Conservation (phyloP, 2,797 vertebrate genomes). For the Nasua narica region DNA sequence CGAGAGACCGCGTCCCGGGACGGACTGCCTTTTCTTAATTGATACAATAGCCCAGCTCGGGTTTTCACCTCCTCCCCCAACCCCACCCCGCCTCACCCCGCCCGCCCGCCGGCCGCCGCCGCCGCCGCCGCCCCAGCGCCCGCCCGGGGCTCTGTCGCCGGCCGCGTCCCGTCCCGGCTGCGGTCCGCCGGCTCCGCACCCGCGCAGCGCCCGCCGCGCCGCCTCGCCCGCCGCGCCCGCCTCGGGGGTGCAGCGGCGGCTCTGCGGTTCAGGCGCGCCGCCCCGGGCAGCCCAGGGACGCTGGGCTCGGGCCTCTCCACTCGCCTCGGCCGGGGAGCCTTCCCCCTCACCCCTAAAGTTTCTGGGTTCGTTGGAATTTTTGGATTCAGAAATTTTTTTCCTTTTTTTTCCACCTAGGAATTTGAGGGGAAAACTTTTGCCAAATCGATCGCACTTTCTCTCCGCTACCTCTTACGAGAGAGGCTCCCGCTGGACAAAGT, state of each 20-base stretch:
- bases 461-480: slow-evolving; percentile 56
- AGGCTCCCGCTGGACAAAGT: slow-evolving; percentile 63
- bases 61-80: slow-evolving; percentile 70
- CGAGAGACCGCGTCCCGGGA: slow-evolving; percentile 71
- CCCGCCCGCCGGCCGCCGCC: slow-evolving; percentile 46
- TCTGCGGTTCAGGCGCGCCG: neutral
- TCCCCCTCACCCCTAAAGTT: slow-evolving; percentile 57
- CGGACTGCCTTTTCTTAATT: slow-evolving; percentile 73
- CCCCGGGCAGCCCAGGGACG: slow-evolving; percentile 13
- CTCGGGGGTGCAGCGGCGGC: slow-evolving; percentile 40
- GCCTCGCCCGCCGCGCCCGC: slow-evolving; percentile 45
- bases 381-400: slow-evolving; percentile 26
- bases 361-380: slow-evolving; percentile 55
- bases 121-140: slow-evolving; percentile 66
- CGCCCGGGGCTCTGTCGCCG: slow-evolving; percentile 65
- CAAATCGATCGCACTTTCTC: slow-evolving; percentile 46
- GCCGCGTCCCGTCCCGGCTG: slow-evolving; percentile 54
- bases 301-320: slow-evolving; percentile 45
- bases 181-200: slow-evolving; percentile 54
- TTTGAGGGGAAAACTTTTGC: slow-evolving; percentile 49
- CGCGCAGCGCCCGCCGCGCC: slow-evolving; percentile 41
- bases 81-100: slow-evolving; percentile 70
- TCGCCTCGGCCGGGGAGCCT: slow-evolving; percentile 47
- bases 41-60: slow-evolving; percentile 75
- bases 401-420: slow-evolving; percentile 40